Percentiles rank a stretch among this genome's conserved stretches.
phyloP scores from a whole-genome alignment of 1,140 invertebrate genomes.

The Pemphigus obesinymphae region DNA sequence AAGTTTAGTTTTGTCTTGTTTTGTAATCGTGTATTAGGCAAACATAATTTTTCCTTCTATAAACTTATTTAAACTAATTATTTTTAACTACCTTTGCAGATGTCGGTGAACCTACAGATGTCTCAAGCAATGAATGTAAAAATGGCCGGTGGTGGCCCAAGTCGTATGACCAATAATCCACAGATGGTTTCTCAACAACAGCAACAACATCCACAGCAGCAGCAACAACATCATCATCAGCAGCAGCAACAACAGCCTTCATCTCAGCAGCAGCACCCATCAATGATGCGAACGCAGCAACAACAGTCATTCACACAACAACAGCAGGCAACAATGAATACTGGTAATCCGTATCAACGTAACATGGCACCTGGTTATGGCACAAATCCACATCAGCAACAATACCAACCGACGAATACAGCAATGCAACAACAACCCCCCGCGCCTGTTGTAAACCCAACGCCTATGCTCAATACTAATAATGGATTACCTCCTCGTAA shows the following conservation, averaged over 20 bases:
- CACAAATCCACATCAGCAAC: conserved; percentile 1
- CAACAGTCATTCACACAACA: conserved; percentile 20
- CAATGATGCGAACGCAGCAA: conserved; percentile 27
- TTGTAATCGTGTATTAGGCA: no score
- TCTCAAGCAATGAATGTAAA: conserved; percentile 32
- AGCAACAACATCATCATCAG: conserved; percentile 1
- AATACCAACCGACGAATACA: not conserved
- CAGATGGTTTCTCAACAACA: conserved; percentile 15
- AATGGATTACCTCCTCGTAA: conserved; percentile 10
- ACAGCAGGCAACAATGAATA: conserved; percentile 21
- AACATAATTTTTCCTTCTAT: no score
- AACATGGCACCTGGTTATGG: conserved; percentile 6
- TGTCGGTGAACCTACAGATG: conserved; percentile 31
- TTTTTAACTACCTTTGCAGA: not conserved
- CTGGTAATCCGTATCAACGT: conserved; percentile 1
- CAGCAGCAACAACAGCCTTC: conserved; percentile 18
- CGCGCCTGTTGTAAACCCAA: not conserved
- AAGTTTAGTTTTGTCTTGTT: no score
- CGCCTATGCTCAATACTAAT: conserved; percentile 24
- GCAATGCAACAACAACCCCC: conserved; percentile 33
- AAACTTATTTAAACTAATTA: no score
- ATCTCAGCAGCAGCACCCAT: conserved; percentile 2
- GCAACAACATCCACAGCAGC: not conserved
- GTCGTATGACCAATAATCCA: not conserved
- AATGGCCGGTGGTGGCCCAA: not conserved